phyloP scores from a whole-genome alignment of 2,113 vertebrate species.

The Danio rerio region DNA sequence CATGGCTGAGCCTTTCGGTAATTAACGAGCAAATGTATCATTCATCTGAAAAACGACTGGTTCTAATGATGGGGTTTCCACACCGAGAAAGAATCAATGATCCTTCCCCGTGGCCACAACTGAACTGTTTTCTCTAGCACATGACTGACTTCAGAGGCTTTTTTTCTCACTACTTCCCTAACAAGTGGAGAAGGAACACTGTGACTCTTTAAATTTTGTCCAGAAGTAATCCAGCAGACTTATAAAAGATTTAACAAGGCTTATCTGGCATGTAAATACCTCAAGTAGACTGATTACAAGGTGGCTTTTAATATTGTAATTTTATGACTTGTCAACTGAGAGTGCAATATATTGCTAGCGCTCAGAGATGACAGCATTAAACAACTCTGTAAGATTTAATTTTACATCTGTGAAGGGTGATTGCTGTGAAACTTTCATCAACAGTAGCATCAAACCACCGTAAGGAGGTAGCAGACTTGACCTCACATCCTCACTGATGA shows the following conservation, averaged over 20 bases:
- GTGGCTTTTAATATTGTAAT: conserved; percentile 41
- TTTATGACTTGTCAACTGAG: conserved; percentile 44
- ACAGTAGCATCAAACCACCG: background rate
- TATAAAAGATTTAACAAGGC: conserved; percentile 58
- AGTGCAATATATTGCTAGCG: background rate
- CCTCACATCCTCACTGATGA: background rate
- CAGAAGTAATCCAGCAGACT: conserved; percentile 41
- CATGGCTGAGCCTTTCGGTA: conserved; percentile 59
- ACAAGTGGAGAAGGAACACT: background rate
- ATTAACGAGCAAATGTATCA: conserved; percentile 61
- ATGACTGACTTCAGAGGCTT: conserved; percentile 39
- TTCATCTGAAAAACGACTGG: conserved; percentile 56
- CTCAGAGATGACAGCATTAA: background rate
- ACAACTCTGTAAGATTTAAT: background rate
- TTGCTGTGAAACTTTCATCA: background rate
- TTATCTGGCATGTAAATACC: conserved; percentile 62
- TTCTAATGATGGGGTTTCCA: conserved; percentile 52
- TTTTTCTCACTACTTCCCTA: conserved; percentile 36
- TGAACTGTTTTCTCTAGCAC: conserved; percentile 3
- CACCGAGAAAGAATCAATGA: conserved; percentile 56
- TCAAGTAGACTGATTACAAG: conserved; percentile 55
- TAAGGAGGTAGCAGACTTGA: background rate
- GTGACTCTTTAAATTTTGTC: conserved; percentile 47
- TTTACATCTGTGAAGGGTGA: background rate
- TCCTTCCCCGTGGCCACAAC: conserved; percentile 41